Conservation (phyloP, 2,113 vertebrate genomes). For the Lepisosteus osseus region DNA sequence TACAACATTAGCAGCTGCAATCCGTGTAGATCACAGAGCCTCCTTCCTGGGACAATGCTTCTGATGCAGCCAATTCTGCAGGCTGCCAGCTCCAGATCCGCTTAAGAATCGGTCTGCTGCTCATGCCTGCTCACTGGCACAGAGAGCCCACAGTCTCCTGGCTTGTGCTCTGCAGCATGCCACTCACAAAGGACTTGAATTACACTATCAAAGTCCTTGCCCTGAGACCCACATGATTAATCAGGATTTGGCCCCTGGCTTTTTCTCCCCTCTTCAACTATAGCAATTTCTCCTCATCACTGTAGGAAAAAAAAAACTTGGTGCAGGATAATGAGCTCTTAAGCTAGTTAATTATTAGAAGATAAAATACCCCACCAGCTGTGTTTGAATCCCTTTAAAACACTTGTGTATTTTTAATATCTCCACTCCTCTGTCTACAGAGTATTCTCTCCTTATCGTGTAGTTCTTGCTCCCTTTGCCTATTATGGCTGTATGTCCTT, state of each 20-base stretch:
- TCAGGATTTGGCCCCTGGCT: neutral
- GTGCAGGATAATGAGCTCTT: constrained; percentile 9
- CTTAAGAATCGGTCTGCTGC: no score
- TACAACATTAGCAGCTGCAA: no score
- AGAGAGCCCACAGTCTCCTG: neutral
- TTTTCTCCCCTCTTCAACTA: neutral
- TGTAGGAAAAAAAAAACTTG: neutral
- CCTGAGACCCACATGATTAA: neutral
- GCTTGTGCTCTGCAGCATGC: neutral
- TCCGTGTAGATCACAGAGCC: neutral
- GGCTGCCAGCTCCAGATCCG: no score
- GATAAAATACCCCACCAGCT: constrained; percentile 2
- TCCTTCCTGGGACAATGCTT: neutral
- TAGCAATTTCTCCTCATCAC: neutral
- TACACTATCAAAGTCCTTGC: constrained; percentile 2
- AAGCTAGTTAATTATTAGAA: constrained; percentile 6
- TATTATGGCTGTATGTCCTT: no score
- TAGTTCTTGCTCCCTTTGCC: no score
- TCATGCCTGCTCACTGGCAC: no score
- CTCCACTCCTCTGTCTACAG: neutral
- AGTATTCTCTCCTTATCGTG: neutral
- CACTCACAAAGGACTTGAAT: neutral
- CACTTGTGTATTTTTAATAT: constrained; percentile 7
- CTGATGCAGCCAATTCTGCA: no score
- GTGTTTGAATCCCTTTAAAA: constrained; percentile 2